Evolutionary conservation across 2,888 invertebrate genomes (phyloP), one percentile per base, ranked within the genome.

Genomic region (Sthenelais limicola): DNA sequence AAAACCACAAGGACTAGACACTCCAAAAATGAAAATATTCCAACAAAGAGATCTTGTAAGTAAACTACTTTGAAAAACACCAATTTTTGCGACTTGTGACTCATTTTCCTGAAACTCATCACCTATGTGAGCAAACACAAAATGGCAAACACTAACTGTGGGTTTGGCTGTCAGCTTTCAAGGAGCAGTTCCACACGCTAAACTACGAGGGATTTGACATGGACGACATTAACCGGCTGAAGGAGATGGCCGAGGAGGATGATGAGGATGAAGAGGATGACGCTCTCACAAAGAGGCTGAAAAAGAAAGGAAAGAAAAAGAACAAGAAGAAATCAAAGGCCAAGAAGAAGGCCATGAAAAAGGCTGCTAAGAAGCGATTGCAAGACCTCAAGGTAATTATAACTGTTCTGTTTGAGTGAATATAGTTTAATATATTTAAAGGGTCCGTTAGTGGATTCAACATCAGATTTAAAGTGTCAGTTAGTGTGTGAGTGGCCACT

Each of bases 151-250:
- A 24, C 21, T 9, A 26, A 51, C 26, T 12, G 12, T 12, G 12
- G 18, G 18, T 52, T 15, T 58, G 12, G 30, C 12, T 38, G 18
- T 12, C 21, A 70, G 70, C 28, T 4, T 43, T 56, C 70, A 52
- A 56, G n/a, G 49, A 32, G 24, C 56, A 56, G 26, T 47, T 73
- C 32, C 26, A 33, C 7, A 24, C 73, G 4, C 18, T 76, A 21
- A 77, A 79, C 72, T 79, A 75, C 73, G 62, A 54, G 0, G 72
- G 32, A 5, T 54, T 79, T 54, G 73, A 78, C 71, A 48, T 54
- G 30, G 74, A 71, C n/a, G 71, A 75, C 51, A 54, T 79, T 38
- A 56, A 62, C 9, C 32, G 66, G 26, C 74, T 76, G 48, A 56
- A 73, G 47, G 72, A 73, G 24, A 12, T 70, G 33, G 51, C 49